Percentiles rank a stretch among this genome's conserved stretches.
Conservation (phyloP, 1,140 invertebrate species). For the Chymomyza costata region DNA sequence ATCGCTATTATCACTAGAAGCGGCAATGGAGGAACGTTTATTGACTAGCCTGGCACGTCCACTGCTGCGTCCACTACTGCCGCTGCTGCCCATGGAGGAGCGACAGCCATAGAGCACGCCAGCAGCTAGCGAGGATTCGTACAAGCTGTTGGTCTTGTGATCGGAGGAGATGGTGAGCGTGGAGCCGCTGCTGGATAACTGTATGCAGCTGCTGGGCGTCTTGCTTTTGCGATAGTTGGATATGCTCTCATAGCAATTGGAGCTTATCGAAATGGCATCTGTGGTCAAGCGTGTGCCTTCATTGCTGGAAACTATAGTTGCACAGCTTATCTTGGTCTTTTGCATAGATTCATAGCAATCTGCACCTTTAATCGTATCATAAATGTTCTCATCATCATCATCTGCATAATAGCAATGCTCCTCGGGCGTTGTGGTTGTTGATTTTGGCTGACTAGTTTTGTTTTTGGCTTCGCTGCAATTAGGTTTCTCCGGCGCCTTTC, state of each 20-base stretch:
- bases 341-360: constrained; percentile 64
- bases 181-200: constrained; percentile 75
- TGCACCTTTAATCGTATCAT: constrained; percentile 78
- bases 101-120: constrained; percentile 74
- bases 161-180: constrained; percentile 79
- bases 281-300: constrained; percentile 9
- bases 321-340: too few species aligned
- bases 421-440: constrained; percentile 15
- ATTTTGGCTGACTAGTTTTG: background rate
- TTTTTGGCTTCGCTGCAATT: background rate
- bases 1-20: constrained; percentile 79
- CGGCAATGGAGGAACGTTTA: constrained; percentile 68
- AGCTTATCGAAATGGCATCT: constrained; percentile 73
- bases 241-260: constrained; percentile 79
- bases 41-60: constrained; percentile 27
- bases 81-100: constrained; percentile 60
- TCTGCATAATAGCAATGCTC: constrained; percentile 32
- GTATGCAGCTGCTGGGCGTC: constrained; percentile 66
- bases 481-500: constrained; percentile 48
- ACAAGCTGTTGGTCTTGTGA: constrained; percentile 81
- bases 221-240: constrained; percentile 74
- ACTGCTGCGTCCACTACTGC: constrained; percentile 26
- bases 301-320: constrained; percentile 8
- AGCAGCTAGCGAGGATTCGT: constrained; percentile 75
- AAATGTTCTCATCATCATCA: constrained; percentile 77